Evolutionary conservation across 2,888 invertebrate species (phyloP).

Genomic region (Chydorus sphaericus): DNA sequence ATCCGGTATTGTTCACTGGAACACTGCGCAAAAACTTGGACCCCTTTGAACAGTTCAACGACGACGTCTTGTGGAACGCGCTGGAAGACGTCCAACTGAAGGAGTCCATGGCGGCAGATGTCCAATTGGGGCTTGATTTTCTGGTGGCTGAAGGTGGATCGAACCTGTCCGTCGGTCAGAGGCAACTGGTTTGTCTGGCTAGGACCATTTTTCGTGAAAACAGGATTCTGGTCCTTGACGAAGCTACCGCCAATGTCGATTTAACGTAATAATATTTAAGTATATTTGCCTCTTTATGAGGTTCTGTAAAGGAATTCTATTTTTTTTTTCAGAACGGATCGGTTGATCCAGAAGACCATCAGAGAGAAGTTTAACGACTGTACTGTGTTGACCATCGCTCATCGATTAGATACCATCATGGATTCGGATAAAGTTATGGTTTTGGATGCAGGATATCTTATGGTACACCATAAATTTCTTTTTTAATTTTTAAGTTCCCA

Average conservation of each 20-base stretch:
- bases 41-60: constrained; percentile 67
- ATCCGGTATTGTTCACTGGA: constrained; percentile 75
- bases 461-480: too few relatives aligned
- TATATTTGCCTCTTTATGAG: not conserved
- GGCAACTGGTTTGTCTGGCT: constrained; percentile 77
- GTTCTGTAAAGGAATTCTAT: too few relatives aligned
- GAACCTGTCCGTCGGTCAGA: constrained; percentile 78
- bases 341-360: constrained; percentile 69
- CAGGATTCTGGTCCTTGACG: constrained; percentile 71
- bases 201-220: constrained; percentile 72
- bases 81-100: constrained; percentile 46
- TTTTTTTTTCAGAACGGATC: constrained; percentile 56
- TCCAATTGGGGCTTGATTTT: constrained; percentile 35
- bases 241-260: constrained; percentile 87
- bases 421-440: constrained; percentile 79
- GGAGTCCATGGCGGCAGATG: constrained; percentile 28
- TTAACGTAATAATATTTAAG: constrained; percentile 40
- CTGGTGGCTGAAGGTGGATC: constrained; percentile 47
- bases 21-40: constrained; percentile 77
- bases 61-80: constrained; percentile 65
- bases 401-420: constrained; percentile 82
- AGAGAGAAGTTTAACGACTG: constrained; percentile 61
- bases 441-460: constrained; percentile 62
- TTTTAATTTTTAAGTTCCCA: too few relatives aligned
- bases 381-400: constrained; percentile 81